Percentiles rank a stretch among this genome's conserved stretches.
Evolutionary conservation across 2,797 vertebrate species (phyloP).

Genomic region (Alfaro cultratus): DNA sequence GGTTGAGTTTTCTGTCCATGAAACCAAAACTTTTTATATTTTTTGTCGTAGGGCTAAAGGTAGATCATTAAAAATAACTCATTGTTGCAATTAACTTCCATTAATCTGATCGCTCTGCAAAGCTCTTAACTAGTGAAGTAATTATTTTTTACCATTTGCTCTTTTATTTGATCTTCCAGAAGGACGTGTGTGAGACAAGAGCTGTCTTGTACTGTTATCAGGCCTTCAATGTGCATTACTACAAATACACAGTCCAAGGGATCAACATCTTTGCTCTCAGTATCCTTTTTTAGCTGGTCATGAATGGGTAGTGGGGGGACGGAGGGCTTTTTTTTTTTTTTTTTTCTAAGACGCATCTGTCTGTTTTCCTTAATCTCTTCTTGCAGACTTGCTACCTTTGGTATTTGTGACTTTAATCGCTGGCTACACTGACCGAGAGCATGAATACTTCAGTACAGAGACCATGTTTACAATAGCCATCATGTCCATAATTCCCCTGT

Average conservation of each 20-base stretch:
- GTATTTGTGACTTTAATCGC: conserved; percentile 83
- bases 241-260: conserved; percentile 85
- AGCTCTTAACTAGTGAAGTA: not conserved
- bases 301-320: not conserved
- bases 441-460: conserved; percentile 76
- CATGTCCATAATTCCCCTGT: conserved; percentile 88
- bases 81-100: too few species aligned
- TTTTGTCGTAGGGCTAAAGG: too few species aligned
- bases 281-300: conserved; percentile 79
- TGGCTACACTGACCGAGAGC: conserved; percentile 83
- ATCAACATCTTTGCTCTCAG: conserved; percentile 87
- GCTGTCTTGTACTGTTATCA: conserved; percentile 82
- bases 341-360: not conserved
- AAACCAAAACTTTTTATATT: not conserved
- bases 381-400: conserved; percentile 84
- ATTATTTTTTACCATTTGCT: not conserved
- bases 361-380: conserved; percentile 63
- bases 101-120: not conserved
- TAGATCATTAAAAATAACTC: too few species aligned
- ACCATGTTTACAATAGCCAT: conserved; percentile 86
- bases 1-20: not conserved
- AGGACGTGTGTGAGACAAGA: conserved; percentile 61
- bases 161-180: conserved; percentile 55
- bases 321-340: not conserved
- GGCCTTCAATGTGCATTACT: conserved; percentile 86